phyloP scores from a whole-genome alignment of 2,797 vertebrate species.

The Phoeniculus purpureus region DNA sequence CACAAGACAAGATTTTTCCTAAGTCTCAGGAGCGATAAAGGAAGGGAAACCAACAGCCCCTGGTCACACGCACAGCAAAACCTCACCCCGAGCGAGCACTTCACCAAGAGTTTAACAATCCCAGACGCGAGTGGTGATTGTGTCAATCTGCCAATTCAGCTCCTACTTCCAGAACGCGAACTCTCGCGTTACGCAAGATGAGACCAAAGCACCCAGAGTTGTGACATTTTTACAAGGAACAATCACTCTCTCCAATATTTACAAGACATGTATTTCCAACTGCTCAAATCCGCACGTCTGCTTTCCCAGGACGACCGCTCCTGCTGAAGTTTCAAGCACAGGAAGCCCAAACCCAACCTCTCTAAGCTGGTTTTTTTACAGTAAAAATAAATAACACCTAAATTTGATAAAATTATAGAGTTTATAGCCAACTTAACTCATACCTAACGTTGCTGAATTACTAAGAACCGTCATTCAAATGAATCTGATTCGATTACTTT shows the following conservation, averaged over 20 bases:
- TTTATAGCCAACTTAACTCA: constrained; percentile 11
- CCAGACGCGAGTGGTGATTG: neutral
- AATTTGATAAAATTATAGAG: neutral
- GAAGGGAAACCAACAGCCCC: constrained; percentile 18
- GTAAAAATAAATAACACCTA: constrained; percentile 1
- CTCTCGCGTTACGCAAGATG: neutral
- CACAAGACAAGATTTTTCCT: constrained; percentile 32
- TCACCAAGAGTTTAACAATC: constrained; percentile 6
- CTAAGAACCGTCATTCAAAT: constrained; percentile 24
- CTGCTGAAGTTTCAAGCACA: neutral
- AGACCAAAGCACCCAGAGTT: constrained; percentile 14
- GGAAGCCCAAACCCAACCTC: neutral
- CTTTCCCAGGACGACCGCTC: neutral
- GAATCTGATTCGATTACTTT: neutral
- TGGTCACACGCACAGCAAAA: neutral
- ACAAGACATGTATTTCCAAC: neutral
- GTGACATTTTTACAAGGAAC: constrained; percentile 47
- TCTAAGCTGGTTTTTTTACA: neutral
- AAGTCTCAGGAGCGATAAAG: constrained; percentile 22
- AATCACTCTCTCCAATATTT: constrained; percentile 52
- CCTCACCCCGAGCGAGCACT: constrained; percentile 1
- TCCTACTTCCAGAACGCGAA: constrained; percentile 40
- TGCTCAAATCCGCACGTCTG: neutral
- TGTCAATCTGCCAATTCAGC: constrained; percentile 9
- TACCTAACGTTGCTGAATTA: neutral